These are phyloP conservation scores for Clostera curtula DNA, from an alignment of 2,888 invertebrate genomes.

Conservation along the genomic window DNA sequence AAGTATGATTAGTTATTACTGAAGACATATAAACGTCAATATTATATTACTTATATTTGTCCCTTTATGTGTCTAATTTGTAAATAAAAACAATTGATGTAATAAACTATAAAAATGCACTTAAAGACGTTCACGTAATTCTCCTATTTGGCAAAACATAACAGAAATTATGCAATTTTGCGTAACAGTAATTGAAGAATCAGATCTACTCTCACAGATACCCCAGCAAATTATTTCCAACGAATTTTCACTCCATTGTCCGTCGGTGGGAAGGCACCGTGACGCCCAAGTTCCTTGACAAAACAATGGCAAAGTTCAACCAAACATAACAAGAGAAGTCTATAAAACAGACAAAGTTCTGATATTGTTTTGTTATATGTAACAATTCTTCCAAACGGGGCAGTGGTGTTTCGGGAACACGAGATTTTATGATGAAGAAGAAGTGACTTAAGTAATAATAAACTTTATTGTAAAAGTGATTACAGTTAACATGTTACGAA, in stretches of 20 bases:
- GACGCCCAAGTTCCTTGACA: slow-evolving; percentile 39
- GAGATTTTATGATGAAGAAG: too few relatives aligned
- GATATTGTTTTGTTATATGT: slow-evolving; percentile 52
- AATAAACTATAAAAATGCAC: too few relatives aligned
- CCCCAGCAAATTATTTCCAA: slow-evolving; percentile 51
- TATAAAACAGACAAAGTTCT: slow-evolving; percentile 57
- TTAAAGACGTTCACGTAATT: not conserved
- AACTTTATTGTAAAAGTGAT: slow-evolving; percentile 12
- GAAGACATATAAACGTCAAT: too few relatives aligned
- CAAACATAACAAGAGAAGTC: slow-evolving; percentile 69
- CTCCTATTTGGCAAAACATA: slow-evolving; percentile 26
- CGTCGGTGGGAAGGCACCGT: slow-evolving; percentile 57
- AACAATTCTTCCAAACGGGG: slow-evolving; percentile 41
- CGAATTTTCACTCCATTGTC: slow-evolving; percentile 73
- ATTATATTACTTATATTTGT: too few relatives aligned
- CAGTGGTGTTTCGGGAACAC: slow-evolving; percentile 36
- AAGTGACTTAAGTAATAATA: slow-evolving; percentile 4
- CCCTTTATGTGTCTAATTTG: too few relatives aligned
- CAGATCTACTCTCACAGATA: slow-evolving; percentile 53
- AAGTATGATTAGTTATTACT: too few relatives aligned
- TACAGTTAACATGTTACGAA: slow-evolving; percentile 12
- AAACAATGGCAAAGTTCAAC: slow-evolving; percentile 73
- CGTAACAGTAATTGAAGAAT: slow-evolving; percentile 29
- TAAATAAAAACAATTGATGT: not conserved
- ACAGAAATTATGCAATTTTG: slow-evolving; percentile 40